Percentiles rank a stretch among this genome's conserved stretches.
phyloP scores from a whole-genome alignment of 2,113 vertebrate species.

The Labeo rohita region DNA sequence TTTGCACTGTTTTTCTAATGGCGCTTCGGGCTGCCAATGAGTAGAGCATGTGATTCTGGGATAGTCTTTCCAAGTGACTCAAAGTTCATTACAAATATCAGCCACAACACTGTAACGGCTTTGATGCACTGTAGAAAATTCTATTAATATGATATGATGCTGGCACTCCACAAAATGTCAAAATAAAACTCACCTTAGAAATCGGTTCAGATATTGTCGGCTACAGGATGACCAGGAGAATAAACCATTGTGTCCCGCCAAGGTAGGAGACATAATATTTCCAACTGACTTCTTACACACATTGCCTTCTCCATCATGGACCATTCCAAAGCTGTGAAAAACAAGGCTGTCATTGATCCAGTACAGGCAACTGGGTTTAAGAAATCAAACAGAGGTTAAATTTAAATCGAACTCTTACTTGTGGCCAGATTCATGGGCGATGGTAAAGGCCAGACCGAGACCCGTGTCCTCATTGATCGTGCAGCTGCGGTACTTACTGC shows the following conservation, averaged over 20 bases:
- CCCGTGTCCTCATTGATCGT: slow-evolving; percentile 90
- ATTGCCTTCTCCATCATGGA: slow-evolving; percentile 91
- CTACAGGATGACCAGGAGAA: slow-evolving; percentile 93
- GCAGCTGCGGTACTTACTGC: slow-evolving; percentile 90
- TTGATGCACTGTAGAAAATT: neutral
- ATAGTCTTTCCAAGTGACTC: slow-evolving; percentile 17
- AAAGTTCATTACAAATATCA: neutral
- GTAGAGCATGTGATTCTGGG: slow-evolving; percentile 46
- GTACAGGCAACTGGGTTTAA: neutral
- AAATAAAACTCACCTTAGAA: slow-evolving; percentile 79
- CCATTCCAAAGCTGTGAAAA: slow-evolving; percentile 85
- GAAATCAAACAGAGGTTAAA: neutral
- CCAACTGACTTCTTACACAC: slow-evolving; percentile 88
- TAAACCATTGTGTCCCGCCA: slow-evolving; percentile 87
- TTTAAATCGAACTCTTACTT: slow-evolving; percentile 76
- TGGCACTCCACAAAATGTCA: neutral
- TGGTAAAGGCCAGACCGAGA: slow-evolving; percentile 88
- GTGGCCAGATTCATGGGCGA: slow-evolving; percentile 92
- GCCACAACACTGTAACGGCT: neutral
- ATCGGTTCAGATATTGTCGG: slow-evolving; percentile 86
- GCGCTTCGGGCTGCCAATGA: slow-evolving; percentile 35
- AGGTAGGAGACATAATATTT: slow-evolving; percentile 90
- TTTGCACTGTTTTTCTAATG: neutral
- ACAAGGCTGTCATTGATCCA: neutral
- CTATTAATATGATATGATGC: neutral